Conservation (phyloP, 2,113 vertebrate genomes). For the Cochlearius cochlearius region DNA sequence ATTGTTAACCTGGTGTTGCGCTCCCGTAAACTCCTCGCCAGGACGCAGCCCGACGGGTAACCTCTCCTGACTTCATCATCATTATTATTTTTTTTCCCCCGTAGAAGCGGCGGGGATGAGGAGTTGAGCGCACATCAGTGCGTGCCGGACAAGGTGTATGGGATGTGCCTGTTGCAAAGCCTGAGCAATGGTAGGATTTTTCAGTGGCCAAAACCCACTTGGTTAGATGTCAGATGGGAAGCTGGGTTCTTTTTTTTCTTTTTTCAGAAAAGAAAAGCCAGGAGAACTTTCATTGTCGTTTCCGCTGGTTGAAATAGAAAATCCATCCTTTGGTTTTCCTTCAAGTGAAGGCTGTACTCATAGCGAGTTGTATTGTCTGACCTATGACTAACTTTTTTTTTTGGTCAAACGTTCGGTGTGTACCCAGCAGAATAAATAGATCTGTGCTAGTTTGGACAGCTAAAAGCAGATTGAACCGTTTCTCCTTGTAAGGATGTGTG, state of each 20-base stretch:
- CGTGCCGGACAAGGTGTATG: neutral
- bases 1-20: neutral
- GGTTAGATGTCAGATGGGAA: neutral
- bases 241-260: neutral
- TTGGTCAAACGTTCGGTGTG: neutral
- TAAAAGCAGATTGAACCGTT: neutral
- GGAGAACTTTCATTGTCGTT: neutral
- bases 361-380: neutral
- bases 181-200: neutral
- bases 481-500: neutral
- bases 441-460: neutral
- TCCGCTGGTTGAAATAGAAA: neutral
- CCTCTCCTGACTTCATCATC: neutral
- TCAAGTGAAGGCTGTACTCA: neutral
- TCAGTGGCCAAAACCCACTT: neutral
- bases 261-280: neutral
- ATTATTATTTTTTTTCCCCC: neutral
- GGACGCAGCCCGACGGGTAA: neutral
- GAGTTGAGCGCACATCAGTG: neutral
- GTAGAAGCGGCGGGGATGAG: neutral
- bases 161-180: neutral
- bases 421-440: conserved; percentile 24
- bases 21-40: rapidly evolving
- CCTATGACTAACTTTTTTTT: conserved; percentile 6
- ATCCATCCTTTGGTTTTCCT: neutral